Base-by-base conservation (phyloP, 2,888 invertebrate genomes). In the Cylindroiulus punctatus region DNA sequence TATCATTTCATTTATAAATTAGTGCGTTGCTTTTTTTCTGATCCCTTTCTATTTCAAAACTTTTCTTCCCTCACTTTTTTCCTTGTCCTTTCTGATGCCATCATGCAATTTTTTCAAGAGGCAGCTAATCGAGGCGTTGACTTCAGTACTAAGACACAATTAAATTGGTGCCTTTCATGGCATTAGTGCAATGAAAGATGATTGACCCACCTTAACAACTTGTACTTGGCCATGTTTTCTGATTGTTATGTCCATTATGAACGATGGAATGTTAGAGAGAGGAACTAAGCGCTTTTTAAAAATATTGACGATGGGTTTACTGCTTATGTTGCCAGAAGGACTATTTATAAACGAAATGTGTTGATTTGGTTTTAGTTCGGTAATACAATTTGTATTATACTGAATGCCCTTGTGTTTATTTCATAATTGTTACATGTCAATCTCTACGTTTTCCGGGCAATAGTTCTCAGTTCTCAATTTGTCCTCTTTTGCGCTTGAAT, bases 21-120 rank as follows among this genome's bases (percentile, higher is more conserved):
- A 76, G 76, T 76, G 30, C 26, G 26, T 76, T 76, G 30, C 76
- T 26, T 76, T 26, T 83, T 83, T 44, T 83, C 42, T 17, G 22
- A 83, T 17, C 14, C 40, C 44, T 83, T 83, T 83, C 44, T 83
- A 44, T 44, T 83, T 83, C 83, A 5, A 83, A 83, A 19, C 83
- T 26, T 83, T 83, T 44, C 40, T 83, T 36, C 40, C 36, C 42
- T 36, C 40, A 36, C 44, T 36, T 5, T 40, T 83, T 22, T 40
- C n/a, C 83, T 83, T 40, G 44, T 12, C 83, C 42, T 40, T 22
- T 40, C 40, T 40, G 44, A 44, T 22, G 40, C 36, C 42, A 19
- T 83, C 83, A 83, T 83, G 83, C 83, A 83, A 83, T 84, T 52
- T 26, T 84, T 84, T 84, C 84, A 52, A 84, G 84, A 84, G 84